phyloP scores from a whole-genome alignment of 2,797 vertebrate genomes.

The Austrolebias charrua region DNA sequence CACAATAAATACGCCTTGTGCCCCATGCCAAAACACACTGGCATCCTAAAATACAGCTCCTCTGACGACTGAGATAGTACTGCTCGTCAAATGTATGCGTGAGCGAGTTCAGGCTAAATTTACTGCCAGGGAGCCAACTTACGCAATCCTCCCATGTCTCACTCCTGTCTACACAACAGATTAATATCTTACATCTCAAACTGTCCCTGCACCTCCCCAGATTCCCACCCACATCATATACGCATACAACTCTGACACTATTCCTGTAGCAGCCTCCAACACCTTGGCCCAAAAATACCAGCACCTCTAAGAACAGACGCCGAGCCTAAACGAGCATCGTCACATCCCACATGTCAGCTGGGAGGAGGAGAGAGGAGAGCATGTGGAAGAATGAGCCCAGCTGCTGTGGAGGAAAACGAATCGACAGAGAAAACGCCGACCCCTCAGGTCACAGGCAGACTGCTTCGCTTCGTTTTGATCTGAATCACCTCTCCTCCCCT shows the following conservation, averaged over 20 bases:
- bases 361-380: slow-evolving; percentile 50
- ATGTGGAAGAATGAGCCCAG: slow-evolving; percentile 52
- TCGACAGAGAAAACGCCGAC: slow-evolving; percentile 45
- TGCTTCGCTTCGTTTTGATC: slow-evolving; percentile 25
- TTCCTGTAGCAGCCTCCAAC: slow-evolving; percentile 75
- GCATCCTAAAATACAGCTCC: slow-evolving; percentile 73
- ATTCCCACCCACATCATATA: slow-evolving; percentile 72
- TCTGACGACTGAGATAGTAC: slow-evolving; percentile 77
- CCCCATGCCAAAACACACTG: slow-evolving; percentile 56
- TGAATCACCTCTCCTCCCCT: slow-evolving; percentile 10
- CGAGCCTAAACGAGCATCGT: slow-evolving; percentile 75
- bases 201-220: slow-evolving; percentile 57
- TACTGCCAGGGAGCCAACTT: slow-evolving; percentile 72
- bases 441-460: slow-evolving; percentile 32
- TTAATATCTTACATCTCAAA: slow-evolving; percentile 64
- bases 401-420: slow-evolving; percentile 36
- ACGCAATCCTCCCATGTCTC: slow-evolving; percentile 69
- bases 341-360: slow-evolving; percentile 69
- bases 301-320: slow-evolving; percentile 78
- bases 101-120: slow-evolving; percentile 77
- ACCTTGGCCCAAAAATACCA: slow-evolving; percentile 72
- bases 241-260: slow-evolving; percentile 78
- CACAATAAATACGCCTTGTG: slow-evolving; percentile 44
- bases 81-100: slow-evolving; percentile 76
- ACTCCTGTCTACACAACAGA: slow-evolving; percentile 68